Evolutionary conservation across 2,113 vertebrate species (phyloP).

Genomic region (Oryzias celebensis): DNA sequence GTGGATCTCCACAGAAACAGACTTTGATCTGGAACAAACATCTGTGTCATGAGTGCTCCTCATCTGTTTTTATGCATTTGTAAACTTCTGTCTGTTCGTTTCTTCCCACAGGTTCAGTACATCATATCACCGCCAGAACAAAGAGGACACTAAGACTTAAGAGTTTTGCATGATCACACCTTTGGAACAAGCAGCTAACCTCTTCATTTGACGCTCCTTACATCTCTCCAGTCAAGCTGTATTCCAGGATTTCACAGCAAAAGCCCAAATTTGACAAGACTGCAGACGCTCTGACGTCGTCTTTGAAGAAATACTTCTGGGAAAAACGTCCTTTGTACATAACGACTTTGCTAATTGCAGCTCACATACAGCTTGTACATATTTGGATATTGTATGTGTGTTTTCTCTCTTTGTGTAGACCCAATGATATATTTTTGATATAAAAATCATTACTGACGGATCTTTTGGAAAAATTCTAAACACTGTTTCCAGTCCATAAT

Average conservation of each 20-base stretch:
- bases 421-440: conserved; percentile 82
- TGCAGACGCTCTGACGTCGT: conserved; percentile 29
- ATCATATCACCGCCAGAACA: background rate
- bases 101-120: background rate
- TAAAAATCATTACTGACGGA: conserved; percentile 61
- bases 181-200: background rate
- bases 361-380: conserved; percentile 78
- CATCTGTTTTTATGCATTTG: background rate
- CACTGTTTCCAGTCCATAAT: conserved; percentile 6
- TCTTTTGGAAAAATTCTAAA: conserved; percentile 38
- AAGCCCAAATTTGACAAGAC: conserved; percentile 6
- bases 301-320: conserved; percentile 25
- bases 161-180: conserved; percentile 25
- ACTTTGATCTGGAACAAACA: too few species aligned
- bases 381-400: conserved; percentile 78
- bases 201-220: background rate
- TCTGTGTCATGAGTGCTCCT: background rate
- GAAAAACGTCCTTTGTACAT: conserved; percentile 65
- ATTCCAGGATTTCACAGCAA: too few species aligned
- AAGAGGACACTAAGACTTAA: conserved; percentile 20
- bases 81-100: background rate
- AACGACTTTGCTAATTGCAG: conserved; percentile 67
- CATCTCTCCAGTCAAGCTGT: conserved; percentile 44
- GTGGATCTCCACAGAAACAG: too few species aligned
- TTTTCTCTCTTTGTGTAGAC: conserved; percentile 74